These are phyloP conservation scores for Corydoras sp. DNA, from an alignment of 2,113 vertebrate species.

Conservation along the genomic window DNA sequence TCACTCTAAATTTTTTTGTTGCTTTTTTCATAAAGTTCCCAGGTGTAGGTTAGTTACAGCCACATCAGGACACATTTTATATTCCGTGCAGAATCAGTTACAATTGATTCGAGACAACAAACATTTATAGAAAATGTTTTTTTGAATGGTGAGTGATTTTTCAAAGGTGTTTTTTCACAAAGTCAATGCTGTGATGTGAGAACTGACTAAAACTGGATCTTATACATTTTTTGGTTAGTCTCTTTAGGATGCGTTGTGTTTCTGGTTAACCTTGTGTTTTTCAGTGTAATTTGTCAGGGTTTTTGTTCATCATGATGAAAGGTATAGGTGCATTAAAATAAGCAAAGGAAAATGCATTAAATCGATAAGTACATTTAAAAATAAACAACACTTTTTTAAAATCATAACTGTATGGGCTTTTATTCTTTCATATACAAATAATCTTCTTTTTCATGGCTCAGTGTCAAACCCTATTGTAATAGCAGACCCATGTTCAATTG, in stretches of 20 bases:
- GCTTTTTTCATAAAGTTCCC: conserved; percentile 22
- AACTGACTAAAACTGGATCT: conserved; percentile 9
- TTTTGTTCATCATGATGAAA: conserved; percentile 44
- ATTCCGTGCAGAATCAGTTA: conserved; percentile 62
- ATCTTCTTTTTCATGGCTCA: too few species aligned
- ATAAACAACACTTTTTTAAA: conserved; percentile 61
- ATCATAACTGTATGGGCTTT: conserved; percentile 55
- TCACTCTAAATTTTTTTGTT: conserved; percentile 19
- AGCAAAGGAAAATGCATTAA: conserved; percentile 42
- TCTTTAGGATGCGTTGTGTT: conserved; percentile 51
- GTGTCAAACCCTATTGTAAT: too few species aligned
- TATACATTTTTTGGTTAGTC: conserved; percentile 39
- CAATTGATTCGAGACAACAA: conserved; percentile 44
- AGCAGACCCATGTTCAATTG: too few species aligned
- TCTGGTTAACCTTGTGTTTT: conserved; percentile 51
- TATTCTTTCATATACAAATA: neutral
- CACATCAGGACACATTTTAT: conserved; percentile 58
- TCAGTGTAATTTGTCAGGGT: conserved; percentile 23
- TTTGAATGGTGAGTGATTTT: conserved; percentile 37
- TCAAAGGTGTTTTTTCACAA: conserved; percentile 48
- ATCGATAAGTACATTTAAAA: conserved; percentile 53
- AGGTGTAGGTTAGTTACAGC: conserved; percentile 46
- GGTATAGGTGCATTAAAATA: conserved; percentile 47
- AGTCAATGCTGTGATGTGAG: conserved; percentile 42
- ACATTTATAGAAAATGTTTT: conserved; percentile 58